These are phyloP conservation scores for Sebastes trivittatus DNA, from an alignment of 2,797 vertebrate genomes.

Conservation along the genomic window DNA sequence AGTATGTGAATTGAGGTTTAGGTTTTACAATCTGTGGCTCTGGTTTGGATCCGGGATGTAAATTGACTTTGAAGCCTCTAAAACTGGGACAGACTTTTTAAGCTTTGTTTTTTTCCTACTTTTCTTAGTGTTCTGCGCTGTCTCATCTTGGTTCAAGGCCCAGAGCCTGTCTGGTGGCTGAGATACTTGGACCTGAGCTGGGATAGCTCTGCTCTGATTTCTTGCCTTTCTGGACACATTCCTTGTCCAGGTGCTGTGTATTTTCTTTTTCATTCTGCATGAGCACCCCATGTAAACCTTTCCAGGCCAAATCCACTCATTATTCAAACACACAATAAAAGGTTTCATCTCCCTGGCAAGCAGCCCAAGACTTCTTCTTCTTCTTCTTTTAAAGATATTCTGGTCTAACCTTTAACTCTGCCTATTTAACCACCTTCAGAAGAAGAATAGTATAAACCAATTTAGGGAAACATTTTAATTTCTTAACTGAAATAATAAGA, in stretches of 20 bases:
- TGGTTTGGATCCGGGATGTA: constrained; percentile 4
- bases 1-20: not conserved
- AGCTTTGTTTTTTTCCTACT: not conserved
- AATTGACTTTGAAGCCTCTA: not conserved
- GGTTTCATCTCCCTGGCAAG: constrained; percentile 39
- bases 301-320: constrained; percentile 51
- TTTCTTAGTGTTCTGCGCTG: not conserved
- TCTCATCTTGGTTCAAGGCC: constrained; percentile 24
- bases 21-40: constrained; percentile 9
- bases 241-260: constrained; percentile 74
- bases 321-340: constrained; percentile 59
- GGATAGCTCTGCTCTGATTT: constrained; percentile 2
- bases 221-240: constrained; percentile 55
- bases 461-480: not conserved
- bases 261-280: constrained; percentile 71
- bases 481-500: not conserved
- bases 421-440: not conserved
- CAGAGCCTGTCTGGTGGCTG: constrained; percentile 22
- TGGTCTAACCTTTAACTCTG: not conserved
- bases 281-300: constrained; percentile 54
- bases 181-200: constrained; percentile 21
- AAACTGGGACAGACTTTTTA: not conserved
- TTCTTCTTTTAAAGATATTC: constrained; percentile 20
- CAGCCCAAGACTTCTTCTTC: not conserved
- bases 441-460: not conserved